Evolutionary conservation across 1,140 invertebrate genomes (phyloP).

Genomic region (Drosophila azteca): DNA sequence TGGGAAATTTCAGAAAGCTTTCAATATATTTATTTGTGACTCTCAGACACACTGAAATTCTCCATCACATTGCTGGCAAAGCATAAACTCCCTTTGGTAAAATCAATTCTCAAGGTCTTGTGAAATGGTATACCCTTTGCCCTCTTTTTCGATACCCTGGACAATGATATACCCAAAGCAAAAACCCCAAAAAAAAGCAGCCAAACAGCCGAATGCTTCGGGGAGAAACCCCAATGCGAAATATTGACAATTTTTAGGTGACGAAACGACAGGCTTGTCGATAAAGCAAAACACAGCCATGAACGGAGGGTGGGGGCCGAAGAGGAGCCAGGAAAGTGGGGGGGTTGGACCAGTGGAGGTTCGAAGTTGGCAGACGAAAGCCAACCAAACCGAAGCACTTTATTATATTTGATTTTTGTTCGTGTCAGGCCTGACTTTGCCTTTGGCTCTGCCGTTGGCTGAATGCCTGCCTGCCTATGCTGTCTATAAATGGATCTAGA

Average conservation of each 20-base stretch:
- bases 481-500: not conserved
- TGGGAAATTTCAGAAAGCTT: too few relatives aligned
- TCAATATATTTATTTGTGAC: too few relatives aligned
- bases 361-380: not conserved
- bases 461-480: too few relatives aligned
- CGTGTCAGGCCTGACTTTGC: conserved; percentile 15
- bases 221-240: conserved; percentile 7
- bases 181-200: not conserved
- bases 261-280: conserved; percentile 48
- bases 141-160: too few relatives aligned
- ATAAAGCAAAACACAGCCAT: conserved; percentile 19
- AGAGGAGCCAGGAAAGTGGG: not conserved
- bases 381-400: conserved; percentile 24
- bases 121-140: too few relatives aligned
- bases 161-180: not conserved
- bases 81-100: too few relatives aligned
- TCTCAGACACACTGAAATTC: too few relatives aligned
- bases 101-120: too few relatives aligned
- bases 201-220: not conserved
- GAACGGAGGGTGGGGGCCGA: too few relatives aligned
- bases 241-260: conserved; percentile 34
- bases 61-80: too few relatives aligned
- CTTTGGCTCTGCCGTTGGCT: not conserved
- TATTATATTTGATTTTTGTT: conserved; percentile 55
- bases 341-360: not conserved